Base-by-base conservation (phyloP, 2,888 invertebrate species). In the Cylloceria caligata region DNA sequence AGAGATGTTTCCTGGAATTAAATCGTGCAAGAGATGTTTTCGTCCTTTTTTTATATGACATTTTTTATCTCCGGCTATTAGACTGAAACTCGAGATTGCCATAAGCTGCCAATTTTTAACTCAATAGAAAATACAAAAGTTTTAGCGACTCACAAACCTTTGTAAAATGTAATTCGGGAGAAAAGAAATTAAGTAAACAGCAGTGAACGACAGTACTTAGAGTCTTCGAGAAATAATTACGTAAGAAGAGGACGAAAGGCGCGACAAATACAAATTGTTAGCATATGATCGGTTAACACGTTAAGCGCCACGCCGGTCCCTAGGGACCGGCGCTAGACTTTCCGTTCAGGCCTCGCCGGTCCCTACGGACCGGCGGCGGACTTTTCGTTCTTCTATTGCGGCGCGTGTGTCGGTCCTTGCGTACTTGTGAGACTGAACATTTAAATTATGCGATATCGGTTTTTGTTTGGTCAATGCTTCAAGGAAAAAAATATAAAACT, bases 171-270 rank as follows among this genome's bases (percentile, higher is more conserved):
- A 60, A 60, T 34, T 13, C 13, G 39, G n/a, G 24, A 55, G 36
- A 19, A 7, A 75, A 11, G 24, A 19, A 60, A 47, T 30, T 55
- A 27, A 42, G 24, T 62, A 24, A 52, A 19, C 1, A 24, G 6
- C 21, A 55, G 16, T n/a, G 6, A 39, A 47, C 9, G 7, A 49
- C 47, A 62, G 75, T 65, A 78, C 64, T 72, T 74, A 72, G 52
- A 74, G 73, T 75, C 75, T 82, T 34, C 76, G 64, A 77, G 69
- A 77, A 83, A 78, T 47, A 36, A 75, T 83, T 78, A 72, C 36
- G 27, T 83, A 81, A 73, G 21, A 65, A 72, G 34, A 19, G 27
- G 73, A 72, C 52, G 45, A 62, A 64, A 65, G 19, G 65, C 36
- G 49, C 11, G 55, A 74, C 60, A 45, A 57, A 77, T 71, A 6